These are phyloP conservation scores for Pomatorhinus ruficollis DNA, from an alignment of 2,113 vertebrate species.

Conservation along the genomic window DNA sequence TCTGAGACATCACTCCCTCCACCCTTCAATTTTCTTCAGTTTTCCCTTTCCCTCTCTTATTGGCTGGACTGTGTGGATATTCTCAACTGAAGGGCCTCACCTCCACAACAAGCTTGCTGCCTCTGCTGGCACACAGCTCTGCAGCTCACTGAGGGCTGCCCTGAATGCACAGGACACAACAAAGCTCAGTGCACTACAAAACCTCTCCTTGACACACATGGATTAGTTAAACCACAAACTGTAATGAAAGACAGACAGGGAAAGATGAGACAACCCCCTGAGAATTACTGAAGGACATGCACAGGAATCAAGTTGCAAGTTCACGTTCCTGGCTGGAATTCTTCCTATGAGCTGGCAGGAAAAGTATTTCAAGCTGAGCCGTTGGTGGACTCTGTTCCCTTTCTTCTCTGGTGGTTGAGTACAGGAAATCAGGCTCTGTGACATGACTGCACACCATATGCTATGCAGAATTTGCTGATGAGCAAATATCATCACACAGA, in stretches of 20 bases:
- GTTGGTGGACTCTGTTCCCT: not conserved
- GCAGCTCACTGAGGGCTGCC: not conserved
- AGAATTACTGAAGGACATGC: not conserved
- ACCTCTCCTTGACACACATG: not conserved
- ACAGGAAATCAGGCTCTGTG: not conserved
- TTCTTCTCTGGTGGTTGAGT: not conserved
- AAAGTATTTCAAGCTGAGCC: slow-evolving; percentile 22
- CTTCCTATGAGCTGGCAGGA: slow-evolving; percentile 11
- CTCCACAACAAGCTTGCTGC: not conserved
- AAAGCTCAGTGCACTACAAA: not conserved
- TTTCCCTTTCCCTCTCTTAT: not conserved
- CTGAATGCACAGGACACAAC: not conserved
- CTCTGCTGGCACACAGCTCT: not conserved
- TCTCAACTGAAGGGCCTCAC: not conserved
- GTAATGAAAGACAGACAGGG: not conserved
- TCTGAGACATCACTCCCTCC: not conserved
- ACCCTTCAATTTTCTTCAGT: not conserved
- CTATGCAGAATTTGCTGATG: not conserved
- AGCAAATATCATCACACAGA: not conserved
- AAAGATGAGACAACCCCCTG: not conserved
- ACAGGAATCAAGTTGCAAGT: not conserved
- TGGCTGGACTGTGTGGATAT: not conserved
- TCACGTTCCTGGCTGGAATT: slow-evolving; percentile 10
- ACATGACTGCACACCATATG: not conserved
- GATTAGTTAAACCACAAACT: not conserved